phyloP scores from a whole-genome alignment of 2,888 invertebrate genomes.

The Archips xylosteana region DNA sequence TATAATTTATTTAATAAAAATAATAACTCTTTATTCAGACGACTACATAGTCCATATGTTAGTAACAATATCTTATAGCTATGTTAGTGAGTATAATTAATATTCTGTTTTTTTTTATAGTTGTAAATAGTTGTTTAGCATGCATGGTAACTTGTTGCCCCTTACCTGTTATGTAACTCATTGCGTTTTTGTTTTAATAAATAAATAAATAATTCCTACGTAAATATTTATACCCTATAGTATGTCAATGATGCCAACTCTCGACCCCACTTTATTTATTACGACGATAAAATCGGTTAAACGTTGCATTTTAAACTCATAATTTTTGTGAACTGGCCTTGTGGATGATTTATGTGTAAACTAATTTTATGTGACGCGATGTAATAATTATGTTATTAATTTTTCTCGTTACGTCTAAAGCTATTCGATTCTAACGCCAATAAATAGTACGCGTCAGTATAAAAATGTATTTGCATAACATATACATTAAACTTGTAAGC shows the following conservation, averaged over 20 bases:
- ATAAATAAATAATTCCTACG: too few relatives aligned
- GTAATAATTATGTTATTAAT: not conserved
- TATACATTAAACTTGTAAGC: not conserved
- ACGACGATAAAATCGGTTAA: slow-evolving; percentile 6
- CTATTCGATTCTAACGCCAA: not conserved
- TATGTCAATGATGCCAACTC: not conserved
- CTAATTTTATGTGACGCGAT: not conserved
- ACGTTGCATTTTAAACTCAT: slow-evolving; percentile 11
- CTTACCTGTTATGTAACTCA: too few relatives aligned
- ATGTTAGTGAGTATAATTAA: too few relatives aligned
- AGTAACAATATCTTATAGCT: too few relatives aligned
- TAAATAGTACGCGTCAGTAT: not conserved
- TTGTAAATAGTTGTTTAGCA: too few relatives aligned
- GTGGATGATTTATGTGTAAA: slow-evolving; percentile 9
- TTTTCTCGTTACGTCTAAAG: not conserved
- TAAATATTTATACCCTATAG: slow-evolving; percentile 1
- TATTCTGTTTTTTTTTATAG: too few relatives aligned
- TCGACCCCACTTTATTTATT: slow-evolving; percentile 18
- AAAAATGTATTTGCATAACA: not conserved
- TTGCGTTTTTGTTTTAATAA: too few relatives aligned
- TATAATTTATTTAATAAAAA: too few relatives aligned
- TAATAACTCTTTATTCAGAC: too few relatives aligned
- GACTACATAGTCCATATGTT: too few relatives aligned
- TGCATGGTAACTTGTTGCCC: too few relatives aligned
- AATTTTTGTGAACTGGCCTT: slow-evolving; percentile 14